Percentiles rank a stretch among this genome's conserved stretches.
These are phyloP conservation scores for Scaptomyza graminum DNA, from an alignment of 1,140 invertebrate species.

Conservation along the genomic window DNA sequence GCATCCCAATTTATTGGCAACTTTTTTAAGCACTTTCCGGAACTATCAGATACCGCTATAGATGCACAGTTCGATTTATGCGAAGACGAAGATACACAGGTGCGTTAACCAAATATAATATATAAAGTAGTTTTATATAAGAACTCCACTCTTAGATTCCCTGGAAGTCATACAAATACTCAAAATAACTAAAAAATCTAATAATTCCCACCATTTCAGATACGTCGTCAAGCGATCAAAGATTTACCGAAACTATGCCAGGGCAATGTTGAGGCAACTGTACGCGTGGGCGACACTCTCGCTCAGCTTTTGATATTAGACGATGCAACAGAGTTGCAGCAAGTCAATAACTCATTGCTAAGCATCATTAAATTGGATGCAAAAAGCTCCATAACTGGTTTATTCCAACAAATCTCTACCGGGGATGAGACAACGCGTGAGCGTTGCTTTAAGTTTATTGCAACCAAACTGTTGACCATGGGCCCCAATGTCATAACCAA, in stretches of 20 bases:
- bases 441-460: slow-evolving; percentile 94
- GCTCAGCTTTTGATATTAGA: slow-evolving; percentile 95
- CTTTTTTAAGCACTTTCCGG: slow-evolving; percentile 97
- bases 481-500: slow-evolving; percentile 91
- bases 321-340: slow-evolving; percentile 91
- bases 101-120: slow-evolving; percentile 85
- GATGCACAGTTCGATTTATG: slow-evolving; percentile 97
- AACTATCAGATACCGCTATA: slow-evolving; percentile 92
- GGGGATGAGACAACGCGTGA: slow-evolving; percentile 91
- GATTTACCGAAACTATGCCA: slow-evolving; percentile 95
- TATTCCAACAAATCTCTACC: slow-evolving; percentile 94
- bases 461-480: slow-evolving; percentile 91
- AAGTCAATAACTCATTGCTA: slow-evolving; percentile 89
- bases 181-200: not conserved
- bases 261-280: slow-evolving; percentile 91
- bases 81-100: slow-evolving; percentile 96
- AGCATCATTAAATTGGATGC: slow-evolving; percentile 86
- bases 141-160: too few species aligned
- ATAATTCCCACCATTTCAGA: slow-evolving; percentile 86
- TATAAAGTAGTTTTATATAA: not conserved
- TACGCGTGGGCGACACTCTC: slow-evolving; percentile 95
- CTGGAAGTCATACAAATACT: slow-evolving; percentile 1
- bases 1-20: slow-evolving; percentile 97
- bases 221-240: slow-evolving; percentile 97
- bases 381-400: slow-evolving; percentile 90